Conservation (phyloP, 2,797 vertebrate species). For the Echiichthys vipera region DNA sequence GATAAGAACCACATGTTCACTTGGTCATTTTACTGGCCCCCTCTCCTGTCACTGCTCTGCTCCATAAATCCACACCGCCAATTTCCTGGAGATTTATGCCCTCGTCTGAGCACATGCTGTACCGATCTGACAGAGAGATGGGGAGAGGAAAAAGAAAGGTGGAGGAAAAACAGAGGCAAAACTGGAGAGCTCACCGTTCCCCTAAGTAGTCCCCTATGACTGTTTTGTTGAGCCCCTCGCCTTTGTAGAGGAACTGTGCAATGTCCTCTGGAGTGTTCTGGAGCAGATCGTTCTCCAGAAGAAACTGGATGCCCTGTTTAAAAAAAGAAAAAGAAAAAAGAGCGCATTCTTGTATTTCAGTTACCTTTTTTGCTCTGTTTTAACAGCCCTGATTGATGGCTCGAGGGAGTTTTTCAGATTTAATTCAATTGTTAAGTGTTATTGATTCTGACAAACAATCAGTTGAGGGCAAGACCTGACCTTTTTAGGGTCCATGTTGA, state of each 20-base stretch:
- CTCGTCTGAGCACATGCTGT: conserved; percentile 36
- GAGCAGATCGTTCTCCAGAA: conserved; percentile 92
- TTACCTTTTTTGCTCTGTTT: conserved; percentile 12
- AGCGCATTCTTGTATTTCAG: neutral
- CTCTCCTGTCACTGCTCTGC: conserved; percentile 48
- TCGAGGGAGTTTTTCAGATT: conserved; percentile 2
- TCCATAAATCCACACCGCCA: conserved; percentile 71
- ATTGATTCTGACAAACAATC: neutral
- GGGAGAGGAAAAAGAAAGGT: conserved; percentile 25
- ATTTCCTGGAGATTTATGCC: conserved; percentile 73
- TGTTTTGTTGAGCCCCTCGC: conserved; percentile 94
- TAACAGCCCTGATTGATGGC: neutral
- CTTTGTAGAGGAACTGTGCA: conserved; percentile 94
- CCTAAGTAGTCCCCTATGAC: conserved; percentile 94
- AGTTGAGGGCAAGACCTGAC: conserved; percentile 62
- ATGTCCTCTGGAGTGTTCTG: conserved; percentile 92
- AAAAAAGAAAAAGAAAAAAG: conserved; percentile 20
- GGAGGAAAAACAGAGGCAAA: conserved; percentile 42
- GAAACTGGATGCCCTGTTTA: conserved; percentile 91
- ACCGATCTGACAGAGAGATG: conserved; percentile 40
- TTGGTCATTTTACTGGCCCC: conserved; percentile 46
- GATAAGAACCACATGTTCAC: conserved; percentile 77
- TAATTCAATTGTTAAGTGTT: neutral
- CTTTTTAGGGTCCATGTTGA: conserved; percentile 97
- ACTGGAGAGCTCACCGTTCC: conserved; percentile 79